Base-by-base conservation (phyloP, 2,797 vertebrate species). In the Siniperca obscura region DNA sequence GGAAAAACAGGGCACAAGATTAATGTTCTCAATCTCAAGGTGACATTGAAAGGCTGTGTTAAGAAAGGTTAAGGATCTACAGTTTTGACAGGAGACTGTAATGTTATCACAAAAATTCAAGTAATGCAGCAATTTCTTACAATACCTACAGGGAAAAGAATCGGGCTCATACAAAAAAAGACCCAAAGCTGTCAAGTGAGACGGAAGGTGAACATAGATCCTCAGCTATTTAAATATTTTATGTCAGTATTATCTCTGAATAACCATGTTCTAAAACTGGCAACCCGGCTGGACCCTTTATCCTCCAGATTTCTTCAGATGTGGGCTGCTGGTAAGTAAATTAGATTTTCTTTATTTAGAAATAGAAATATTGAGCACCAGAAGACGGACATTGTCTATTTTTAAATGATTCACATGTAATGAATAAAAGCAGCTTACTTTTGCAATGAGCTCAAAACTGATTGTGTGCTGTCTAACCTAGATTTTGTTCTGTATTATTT, bases 201-300 rank as follows among this genome's bases (percentile, higher is more conserved):
- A 57, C 36, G 30, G 25, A 52, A 64, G 71, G 60, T 44, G 70
- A 62, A 25, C 57, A 40, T 6, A 70, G 74, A 80, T 81, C 76
- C 50, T 86, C 64, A 44, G 68, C 70, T 56, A 13, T 80, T 83
- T 92, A 52, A 93, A 91, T 93, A 93, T 79, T 92, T 88, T 0
- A 92, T 89, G 78, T 16, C 72, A 42, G 57, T 76, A 90, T 87
- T 86, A 90, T 82, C 82, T 91, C 83, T 42, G 76, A 90, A 91
- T 88, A 83, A 87, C 81, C 70, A 19, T 22, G 50, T 80, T 87
- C 91, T 88, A 92, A 92, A 92, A 84, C 71, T 60, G 73, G 81
- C 67, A 59, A 44, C n/a, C 11, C 71, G 36, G 56, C 38, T 46
- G 38, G 55, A 70, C 62, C 14, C 50, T 30, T 73, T 61, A 65